Evolutionary conservation across 2,797 vertebrate genomes (phyloP).

Genomic region (Astyanax mexicanus): DNA sequence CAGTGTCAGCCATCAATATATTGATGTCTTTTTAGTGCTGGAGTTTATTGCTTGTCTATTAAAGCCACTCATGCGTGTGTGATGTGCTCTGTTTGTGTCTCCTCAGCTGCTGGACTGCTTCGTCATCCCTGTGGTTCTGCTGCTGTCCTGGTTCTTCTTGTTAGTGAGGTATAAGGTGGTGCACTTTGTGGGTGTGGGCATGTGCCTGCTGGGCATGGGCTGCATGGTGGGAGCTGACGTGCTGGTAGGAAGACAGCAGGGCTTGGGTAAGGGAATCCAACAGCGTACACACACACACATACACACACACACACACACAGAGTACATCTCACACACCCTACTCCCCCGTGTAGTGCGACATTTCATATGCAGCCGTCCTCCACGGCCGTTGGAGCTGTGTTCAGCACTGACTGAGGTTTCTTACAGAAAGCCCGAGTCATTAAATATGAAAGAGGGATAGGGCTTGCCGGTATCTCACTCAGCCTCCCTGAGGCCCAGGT

Average conservation of each 20-base stretch:
- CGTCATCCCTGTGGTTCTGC: slow-evolving; percentile 91
- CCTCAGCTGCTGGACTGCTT: slow-evolving; percentile 92
- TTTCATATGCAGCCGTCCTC: slow-evolving; percentile 30
- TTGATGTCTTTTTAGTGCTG: too few relatives aligned
- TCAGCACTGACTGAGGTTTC: slow-evolving; percentile 15
- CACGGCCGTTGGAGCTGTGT: slow-evolving; percentile 27
- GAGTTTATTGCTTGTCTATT: too few relatives aligned
- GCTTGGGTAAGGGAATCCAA: slow-evolving; percentile 80
- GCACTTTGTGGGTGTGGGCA: slow-evolving; percentile 89
- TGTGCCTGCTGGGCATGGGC: slow-evolving; percentile 92
- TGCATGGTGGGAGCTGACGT: slow-evolving; percentile 95
- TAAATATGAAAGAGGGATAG: slow-evolving; percentile 57
- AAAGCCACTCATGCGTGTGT: neutral
- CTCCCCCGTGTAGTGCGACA: slow-evolving; percentile 16
- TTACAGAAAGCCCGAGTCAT: slow-evolving; percentile 45
- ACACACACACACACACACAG: too few relatives aligned
- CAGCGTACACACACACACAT: slow-evolving; percentile 26
- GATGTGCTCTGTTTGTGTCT: slow-evolving; percentile 2
- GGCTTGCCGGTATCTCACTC: slow-evolving; percentile 27
- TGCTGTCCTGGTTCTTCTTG: slow-evolving; percentile 96
- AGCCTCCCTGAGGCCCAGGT: neutral
- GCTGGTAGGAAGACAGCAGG: slow-evolving; percentile 89
- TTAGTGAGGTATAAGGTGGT: slow-evolving; percentile 93
- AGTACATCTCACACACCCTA: slow-evolving; percentile 19
- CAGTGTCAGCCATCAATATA: too few relatives aligned